Evolutionary conservation across 2,113 vertebrate species (phyloP), one percentile per base, ranked within the genome.

Genomic region (Climacteris rufus): DNA sequence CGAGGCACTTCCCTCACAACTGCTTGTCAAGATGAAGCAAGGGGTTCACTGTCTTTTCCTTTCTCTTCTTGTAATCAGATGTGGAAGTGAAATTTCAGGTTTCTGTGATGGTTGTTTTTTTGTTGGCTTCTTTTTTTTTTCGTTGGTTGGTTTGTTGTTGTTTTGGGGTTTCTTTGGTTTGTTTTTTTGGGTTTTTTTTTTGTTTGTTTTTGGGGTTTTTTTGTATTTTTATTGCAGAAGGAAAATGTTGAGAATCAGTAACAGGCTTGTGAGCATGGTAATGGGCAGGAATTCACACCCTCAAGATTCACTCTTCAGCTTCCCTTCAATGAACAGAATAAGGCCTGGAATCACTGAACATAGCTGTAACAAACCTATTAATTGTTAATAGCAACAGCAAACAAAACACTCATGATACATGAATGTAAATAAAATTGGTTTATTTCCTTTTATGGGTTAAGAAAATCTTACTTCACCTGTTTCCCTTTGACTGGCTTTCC

Each of bases 331-430:
- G 64, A 74, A 54, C 6, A 42, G 27, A 76, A 22, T 54, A 37
- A 72, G 31, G 19, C 23, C 2, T 5, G 20, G 37, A 70, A 59
- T 83, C 35, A 64, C 44, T 60, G 22, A 12, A 54, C 0, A 0
- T 19, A 56, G 33, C 20, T 0, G 0, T 45, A 71, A 78, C 0
- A 16, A 37, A 65, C 4, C 12, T 71, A 44, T 50, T 70, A 50
- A 74, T 57, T 74, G 54, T 40, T 35, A 57, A 66, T 22, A 78
- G 30, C 24, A 90, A 45, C 16, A 70, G 53, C 28, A 82, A 80
- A 11, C 2, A 77, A 75, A 85, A 40, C 13, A 80, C 4, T 78
- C 9, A 13, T 35, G n/a, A 45, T 24, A 61, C 6, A 9, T 15
- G 22, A 28, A 76, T 83, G 14, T 87, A 88, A 83, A 52, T 63